Conservation (phyloP, 64 coral and sea anemone genomes). For the Dendronephthya gigantea region DNA sequence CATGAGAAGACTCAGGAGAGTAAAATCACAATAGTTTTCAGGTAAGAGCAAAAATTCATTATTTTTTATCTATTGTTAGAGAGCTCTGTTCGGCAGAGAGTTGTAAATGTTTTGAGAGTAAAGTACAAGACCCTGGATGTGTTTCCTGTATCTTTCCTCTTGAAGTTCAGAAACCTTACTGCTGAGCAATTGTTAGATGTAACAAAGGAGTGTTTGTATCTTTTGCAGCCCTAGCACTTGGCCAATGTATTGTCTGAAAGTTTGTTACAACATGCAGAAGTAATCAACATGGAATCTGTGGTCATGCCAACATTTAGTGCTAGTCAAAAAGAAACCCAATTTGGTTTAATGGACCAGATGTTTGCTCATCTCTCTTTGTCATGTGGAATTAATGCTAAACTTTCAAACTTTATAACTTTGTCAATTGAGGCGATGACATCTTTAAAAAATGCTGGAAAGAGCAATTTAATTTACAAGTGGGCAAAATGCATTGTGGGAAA, state of each 20-base stretch:
- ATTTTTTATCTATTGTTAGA: neutral
- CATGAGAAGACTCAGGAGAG: too few relatives aligned
- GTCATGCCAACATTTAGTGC: neutral
- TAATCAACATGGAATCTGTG: neutral
- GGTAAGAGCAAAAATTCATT: too few relatives aligned
- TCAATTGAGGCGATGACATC: constrained; percentile 16
- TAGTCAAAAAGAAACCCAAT: neutral
- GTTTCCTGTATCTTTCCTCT: too few relatives aligned
- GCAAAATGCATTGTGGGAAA: constrained; percentile 13
- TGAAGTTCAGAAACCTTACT: neutral
- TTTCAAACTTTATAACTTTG: neutral
- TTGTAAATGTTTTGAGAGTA: constrained; percentile 4
- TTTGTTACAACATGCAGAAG: too few relatives aligned
- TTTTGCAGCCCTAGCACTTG: neutral
- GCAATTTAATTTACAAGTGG: constrained; percentile 36
- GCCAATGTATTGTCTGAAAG: too few relatives aligned
- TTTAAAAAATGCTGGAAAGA: constrained; percentile 8
- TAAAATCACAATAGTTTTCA: too few relatives aligned
- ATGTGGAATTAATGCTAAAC: neutral
- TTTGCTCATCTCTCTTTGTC: neutral
- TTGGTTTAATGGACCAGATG: neutral
- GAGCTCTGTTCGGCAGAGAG: neutral
- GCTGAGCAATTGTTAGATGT: neutral
- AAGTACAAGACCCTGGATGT: neutral
- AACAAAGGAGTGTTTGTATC: neutral